phyloP scores from a whole-genome alignment of 2,888 invertebrate genomes.

The Melinaea marsaeus region DNA sequence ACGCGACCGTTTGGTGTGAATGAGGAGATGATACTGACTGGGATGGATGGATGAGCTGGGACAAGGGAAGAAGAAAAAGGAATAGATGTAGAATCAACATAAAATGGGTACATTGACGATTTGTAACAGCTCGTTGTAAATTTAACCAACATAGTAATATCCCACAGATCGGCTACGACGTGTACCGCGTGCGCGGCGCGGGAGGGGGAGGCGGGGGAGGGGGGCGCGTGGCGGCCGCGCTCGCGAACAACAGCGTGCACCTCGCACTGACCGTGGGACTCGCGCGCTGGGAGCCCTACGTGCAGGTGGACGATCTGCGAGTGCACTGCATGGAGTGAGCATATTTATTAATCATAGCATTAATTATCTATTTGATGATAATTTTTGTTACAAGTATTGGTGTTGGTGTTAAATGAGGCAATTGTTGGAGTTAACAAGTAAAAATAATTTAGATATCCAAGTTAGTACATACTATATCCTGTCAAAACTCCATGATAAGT shows the following conservation, averaged over 20 bases:
- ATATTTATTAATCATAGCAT: neutral
- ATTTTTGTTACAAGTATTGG: neutral
- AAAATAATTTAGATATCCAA: too few species aligned
- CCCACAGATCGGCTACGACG: conserved; percentile 65
- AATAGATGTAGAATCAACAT: neutral
- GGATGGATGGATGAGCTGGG: too few species aligned
- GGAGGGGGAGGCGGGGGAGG: conserved; percentile 62
- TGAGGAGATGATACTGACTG: too few species aligned
- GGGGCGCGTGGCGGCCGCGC: conserved; percentile 61
- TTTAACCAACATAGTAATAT: neutral
- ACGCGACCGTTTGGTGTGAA: too few species aligned
- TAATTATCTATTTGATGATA: neutral
- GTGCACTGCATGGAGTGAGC: conserved; percentile 61
- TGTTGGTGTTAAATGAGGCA: neutral
- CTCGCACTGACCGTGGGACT: conserved; percentile 60
- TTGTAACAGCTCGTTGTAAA: neutral
- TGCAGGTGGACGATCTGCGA: conserved; percentile 61
- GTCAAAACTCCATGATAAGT: too few species aligned
- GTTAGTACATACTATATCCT: too few species aligned
- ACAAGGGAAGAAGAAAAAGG: too few species aligned
- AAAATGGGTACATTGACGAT: neutral
- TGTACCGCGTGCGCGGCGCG: conserved; percentile 58
- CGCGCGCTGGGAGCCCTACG: conserved; percentile 65
- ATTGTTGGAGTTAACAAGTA: too few species aligned
- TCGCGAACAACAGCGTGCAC: conserved; percentile 52